These are phyloP conservation scores for Danionella dracula DNA, from an alignment of 2,797 vertebrate genomes.

Conservation along the genomic window DNA sequence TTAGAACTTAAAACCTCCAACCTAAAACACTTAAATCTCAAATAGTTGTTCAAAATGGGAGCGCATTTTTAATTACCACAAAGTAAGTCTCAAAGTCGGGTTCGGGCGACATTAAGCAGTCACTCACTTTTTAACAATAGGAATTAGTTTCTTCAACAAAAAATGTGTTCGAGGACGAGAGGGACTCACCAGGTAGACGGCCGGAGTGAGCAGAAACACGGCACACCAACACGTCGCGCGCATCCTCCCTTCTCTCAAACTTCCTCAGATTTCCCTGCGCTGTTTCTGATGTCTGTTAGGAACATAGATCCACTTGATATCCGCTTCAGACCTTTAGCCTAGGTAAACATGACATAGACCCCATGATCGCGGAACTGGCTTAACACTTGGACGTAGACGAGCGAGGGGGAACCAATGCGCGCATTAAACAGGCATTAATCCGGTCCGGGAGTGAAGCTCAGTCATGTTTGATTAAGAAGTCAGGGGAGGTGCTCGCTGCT, in stretches of 20 bases:
- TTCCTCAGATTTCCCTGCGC: slow-evolving; percentile 80
- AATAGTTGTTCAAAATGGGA: background rate
- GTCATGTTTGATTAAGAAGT: slow-evolving; percentile 61
- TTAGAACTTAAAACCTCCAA: background rate
- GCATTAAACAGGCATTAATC: slow-evolving; percentile 75
- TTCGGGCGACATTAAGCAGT: too few species aligned
- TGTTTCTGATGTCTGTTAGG: slow-evolving; percentile 75
- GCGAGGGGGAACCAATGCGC: slow-evolving; percentile 46
- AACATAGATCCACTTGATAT: slow-evolving; percentile 93
- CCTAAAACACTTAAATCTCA: background rate
- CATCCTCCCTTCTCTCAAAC: slow-evolving; percentile 90
- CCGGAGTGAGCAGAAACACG: slow-evolving; percentile 84
- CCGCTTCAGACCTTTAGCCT: slow-evolving; percentile 82
- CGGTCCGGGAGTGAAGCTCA: slow-evolving; percentile 63
- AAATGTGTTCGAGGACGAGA: background rate
- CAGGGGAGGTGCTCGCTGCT: slow-evolving; percentile 43
- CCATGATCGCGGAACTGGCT: slow-evolving; percentile 80
- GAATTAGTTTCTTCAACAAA: too few species aligned
- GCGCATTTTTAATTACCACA: too few species aligned
- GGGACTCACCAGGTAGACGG: slow-evolving; percentile 87
- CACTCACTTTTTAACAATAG: too few species aligned
- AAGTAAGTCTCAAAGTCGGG: too few species aligned
- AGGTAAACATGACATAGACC: slow-evolving; percentile 75
- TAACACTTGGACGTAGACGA: slow-evolving; percentile 62
- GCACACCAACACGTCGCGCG: slow-evolving; percentile 85